A percentile compares a stretch with the other conserved stretches of the same genome.
These are phyloP conservation scores for Paramormyrops kingsleyae DNA, from an alignment of 2,113 vertebrate species.

Conservation along the genomic window DNA sequence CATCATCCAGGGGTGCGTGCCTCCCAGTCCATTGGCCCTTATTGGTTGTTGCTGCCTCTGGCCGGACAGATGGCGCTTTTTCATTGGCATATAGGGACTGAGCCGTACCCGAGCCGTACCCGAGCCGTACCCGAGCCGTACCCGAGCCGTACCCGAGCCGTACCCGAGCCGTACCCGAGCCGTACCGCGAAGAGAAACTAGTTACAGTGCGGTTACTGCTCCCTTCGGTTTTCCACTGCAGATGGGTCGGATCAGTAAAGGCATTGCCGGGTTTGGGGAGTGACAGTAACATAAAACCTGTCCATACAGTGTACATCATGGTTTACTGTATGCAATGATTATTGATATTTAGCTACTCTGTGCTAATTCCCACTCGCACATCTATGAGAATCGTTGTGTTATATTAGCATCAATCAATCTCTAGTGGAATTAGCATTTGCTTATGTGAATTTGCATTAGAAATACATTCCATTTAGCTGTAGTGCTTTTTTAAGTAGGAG, in stretches of 20 bases:
- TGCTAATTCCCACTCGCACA: not conserved
- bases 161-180: not conserved
- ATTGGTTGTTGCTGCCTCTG: not conserved
- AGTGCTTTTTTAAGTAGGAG: not conserved
- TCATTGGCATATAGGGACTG: not conserved
- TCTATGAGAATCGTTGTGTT: not conserved
- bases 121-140: no score
- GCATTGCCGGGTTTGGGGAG: not conserved
- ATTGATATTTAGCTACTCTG: not conserved
- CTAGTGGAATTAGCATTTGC: not conserved
- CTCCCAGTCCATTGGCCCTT: not conserved
- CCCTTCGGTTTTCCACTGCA: not conserved
- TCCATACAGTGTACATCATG: not conserved
- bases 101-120: not conserved
- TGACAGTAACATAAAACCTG: not conserved
- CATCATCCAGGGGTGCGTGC: slow-evolving; percentile 73
- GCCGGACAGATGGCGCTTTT: not conserved
- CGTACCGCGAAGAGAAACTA: not conserved
- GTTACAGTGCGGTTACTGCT: not conserved
- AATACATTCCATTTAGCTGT: not conserved
- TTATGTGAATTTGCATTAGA: not conserved
- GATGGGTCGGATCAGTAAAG: not conserved
- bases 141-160: no score
- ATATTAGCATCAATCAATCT: not conserved
- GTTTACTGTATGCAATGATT: not conserved